Evolutionary conservation across 92 coral and sea anemone genomes (phyloP).

Genomic region (Virgularia gustaviana): DNA sequence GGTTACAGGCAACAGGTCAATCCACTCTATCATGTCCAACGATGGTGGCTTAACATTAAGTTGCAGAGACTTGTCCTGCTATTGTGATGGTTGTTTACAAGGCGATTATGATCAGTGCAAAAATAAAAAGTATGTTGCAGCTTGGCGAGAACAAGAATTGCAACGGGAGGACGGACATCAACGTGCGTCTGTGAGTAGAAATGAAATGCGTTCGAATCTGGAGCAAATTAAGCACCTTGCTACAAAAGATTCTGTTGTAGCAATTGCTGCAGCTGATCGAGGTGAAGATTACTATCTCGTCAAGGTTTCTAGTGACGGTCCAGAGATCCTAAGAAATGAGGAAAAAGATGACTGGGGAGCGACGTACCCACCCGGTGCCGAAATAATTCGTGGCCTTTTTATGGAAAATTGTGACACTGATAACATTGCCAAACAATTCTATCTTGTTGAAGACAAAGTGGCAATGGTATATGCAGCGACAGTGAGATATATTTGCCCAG

Average conservation of each 20-base stretch:
- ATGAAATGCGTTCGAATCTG: not conserved
- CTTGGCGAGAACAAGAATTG: constrained; percentile 4
- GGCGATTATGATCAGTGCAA: not conserved
- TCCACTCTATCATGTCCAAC: constrained; percentile 4
- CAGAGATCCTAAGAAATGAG: not conserved
- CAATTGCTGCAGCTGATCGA: constrained; percentile 37
- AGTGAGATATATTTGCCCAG: constrained; percentile 2
- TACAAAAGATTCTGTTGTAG: constrained; percentile 13
- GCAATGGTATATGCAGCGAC: constrained; percentile 14
- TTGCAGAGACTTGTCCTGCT: constrained; percentile 10
- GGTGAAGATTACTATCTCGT: constrained; percentile 45
- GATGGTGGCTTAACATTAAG: constrained; percentile 27
- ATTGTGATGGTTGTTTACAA: constrained; percentile 31
- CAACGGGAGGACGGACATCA: constrained; percentile 13
- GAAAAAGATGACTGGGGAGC: constrained; percentile 24
- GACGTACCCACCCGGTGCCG: constrained; percentile 14
- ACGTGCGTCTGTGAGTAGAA: not conserved
- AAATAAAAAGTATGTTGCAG: not conserved
- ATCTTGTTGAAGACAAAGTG: not conserved
- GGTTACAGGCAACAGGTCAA: constrained; percentile 6
- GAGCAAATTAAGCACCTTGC: constrained; percentile 16
- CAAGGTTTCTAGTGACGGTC: constrained; percentile 17
- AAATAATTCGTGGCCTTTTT: constrained; percentile 11
- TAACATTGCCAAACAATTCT: not conserved
- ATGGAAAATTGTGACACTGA: no score